A percentile compares a stretch with the other conserved stretches of the same genome.
Conservation (phyloP, 30 jellyfish, hydroid and myxozoan genomes). For the Aurelia coerulea region DNA sequence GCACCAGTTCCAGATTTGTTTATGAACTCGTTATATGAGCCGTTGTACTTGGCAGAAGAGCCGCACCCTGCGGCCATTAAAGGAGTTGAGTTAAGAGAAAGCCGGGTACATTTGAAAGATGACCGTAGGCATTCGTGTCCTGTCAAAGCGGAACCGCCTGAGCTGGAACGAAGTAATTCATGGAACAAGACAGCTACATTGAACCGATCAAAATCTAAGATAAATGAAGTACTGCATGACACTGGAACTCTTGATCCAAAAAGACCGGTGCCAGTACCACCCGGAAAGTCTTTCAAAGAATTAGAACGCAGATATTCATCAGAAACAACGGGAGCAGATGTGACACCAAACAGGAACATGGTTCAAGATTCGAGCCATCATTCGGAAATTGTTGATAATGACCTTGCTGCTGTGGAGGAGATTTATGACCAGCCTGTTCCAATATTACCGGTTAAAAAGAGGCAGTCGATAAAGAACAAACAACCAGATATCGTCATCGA, state of each 20-base stretch:
- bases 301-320: slow-evolving; percentile 28
- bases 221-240: not conserved
- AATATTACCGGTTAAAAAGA: slow-evolving; percentile 61
- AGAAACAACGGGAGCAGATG: slow-evolving; percentile 3
- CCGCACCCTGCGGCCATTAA: not conserved
- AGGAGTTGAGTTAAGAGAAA: not conserved
- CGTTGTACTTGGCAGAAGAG: slow-evolving; percentile 40
- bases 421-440: slow-evolving; percentile 57
- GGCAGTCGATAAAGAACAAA: slow-evolving; percentile 28
- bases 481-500: not conserved
- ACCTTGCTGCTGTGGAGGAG: not conserved
- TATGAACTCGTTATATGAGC: slow-evolving; percentile 9
- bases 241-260: slow-evolving; percentile 24
- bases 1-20: not conserved
- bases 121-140: slow-evolving; percentile 49
- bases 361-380: not conserved
- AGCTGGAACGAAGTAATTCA: not conserved
- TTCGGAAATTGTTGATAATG: not conserved
- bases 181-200: slow-evolving; percentile 13
- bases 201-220: slow-evolving; percentile 4
- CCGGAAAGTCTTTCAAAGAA: slow-evolving; percentile 42
- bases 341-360: not conserved
- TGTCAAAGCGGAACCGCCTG: not conserved
- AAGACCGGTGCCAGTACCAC: slow-evolving; percentile 82
- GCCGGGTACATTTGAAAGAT: not conserved